These are phyloP conservation scores for Rhopalosiphum padi DNA, from an alignment of 1,140 invertebrate genomes.

Conservation along the genomic window DNA sequence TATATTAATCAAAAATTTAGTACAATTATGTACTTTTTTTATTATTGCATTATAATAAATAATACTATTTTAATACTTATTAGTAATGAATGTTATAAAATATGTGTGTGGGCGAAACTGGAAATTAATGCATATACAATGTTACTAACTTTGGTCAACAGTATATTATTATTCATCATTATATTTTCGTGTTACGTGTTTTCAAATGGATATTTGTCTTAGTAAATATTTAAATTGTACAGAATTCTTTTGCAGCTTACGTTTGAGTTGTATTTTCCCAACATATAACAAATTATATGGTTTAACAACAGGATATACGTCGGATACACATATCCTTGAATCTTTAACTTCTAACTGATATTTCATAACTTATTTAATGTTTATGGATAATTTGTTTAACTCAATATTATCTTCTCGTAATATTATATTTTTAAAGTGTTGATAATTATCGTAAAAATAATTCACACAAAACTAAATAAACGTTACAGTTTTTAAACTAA, in stretches of 20 bases:
- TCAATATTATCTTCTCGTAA: background rate
- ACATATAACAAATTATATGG: background rate
- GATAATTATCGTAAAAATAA: background rate
- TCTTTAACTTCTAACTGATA: background rate
- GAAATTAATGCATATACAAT: background rate
- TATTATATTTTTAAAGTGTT: background rate
- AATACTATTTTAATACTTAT: background rate
- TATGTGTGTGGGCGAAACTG: background rate
- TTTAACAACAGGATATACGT: background rate
- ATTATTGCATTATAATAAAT: background rate
- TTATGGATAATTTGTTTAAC: background rate
- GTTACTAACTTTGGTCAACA: background rate
- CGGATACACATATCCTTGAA: background rate
- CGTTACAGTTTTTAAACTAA: too few species aligned
- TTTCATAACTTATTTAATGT: background rate
- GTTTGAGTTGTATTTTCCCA: background rate
- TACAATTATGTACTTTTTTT: background rate
- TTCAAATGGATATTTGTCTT: background rate
- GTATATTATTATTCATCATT: background rate
- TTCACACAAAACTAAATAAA: background rate
- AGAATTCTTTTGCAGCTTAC: background rate
- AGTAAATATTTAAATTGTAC: background rate
- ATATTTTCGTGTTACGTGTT: background rate
- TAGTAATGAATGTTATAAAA: background rate
- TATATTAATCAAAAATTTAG: background rate